Evolutionary conservation across 2,888 invertebrate species (phyloP).

Genomic region (Strigamia maritima): DNA sequence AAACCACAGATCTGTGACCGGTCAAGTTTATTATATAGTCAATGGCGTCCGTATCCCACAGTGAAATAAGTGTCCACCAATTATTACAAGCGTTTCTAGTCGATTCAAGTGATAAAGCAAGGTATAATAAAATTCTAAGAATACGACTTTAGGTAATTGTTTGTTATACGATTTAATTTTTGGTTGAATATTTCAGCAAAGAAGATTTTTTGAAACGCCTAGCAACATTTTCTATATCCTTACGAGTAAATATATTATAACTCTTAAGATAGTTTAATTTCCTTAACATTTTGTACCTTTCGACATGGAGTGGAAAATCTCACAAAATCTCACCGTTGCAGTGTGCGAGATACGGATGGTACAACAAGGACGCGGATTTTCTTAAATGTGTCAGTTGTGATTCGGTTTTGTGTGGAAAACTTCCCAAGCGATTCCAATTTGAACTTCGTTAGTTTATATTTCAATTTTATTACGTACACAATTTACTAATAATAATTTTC

Average conservation of each 20-base stretch:
- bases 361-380: not conserved
- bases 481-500: not conserved
- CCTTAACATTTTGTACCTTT: not conserved
- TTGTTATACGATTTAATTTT: not conserved
- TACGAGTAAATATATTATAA: not conserved
- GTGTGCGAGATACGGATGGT: constrained; percentile 4
- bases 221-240: not conserved
- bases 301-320: not conserved
- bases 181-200: not conserved
- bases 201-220: not conserved
- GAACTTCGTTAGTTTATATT: not conserved
- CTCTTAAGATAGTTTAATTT: too few relatives aligned
- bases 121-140: not conserved
- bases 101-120: not conserved
- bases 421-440: not conserved
- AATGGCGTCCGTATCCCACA: not conserved
- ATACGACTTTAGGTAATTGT: not conserved
- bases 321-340: not conserved
- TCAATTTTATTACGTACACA: not conserved
- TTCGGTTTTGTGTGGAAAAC: not conserved
- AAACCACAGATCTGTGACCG: too few relatives aligned
- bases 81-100: not conserved
- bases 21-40: not conserved
- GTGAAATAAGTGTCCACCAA: not conserved
- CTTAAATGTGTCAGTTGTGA: not conserved